These are phyloP conservation scores for Parazoanthus darwini DNA, from an alignment of 92 coral and sea anemone genomes.

Conservation along the genomic window DNA sequence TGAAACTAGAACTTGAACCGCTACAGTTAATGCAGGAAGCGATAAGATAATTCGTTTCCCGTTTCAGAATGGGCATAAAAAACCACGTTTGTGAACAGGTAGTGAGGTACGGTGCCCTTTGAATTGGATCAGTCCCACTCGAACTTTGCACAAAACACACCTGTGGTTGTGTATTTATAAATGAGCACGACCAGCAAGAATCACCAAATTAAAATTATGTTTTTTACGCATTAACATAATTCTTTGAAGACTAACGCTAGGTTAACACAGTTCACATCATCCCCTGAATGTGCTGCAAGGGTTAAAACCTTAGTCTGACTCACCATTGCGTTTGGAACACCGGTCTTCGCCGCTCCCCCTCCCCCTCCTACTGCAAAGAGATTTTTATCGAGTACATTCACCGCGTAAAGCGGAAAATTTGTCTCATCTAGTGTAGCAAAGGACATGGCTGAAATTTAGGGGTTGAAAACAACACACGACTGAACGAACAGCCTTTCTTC, in stretches of 20 bases:
- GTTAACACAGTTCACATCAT: background rate
- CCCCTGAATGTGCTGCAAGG: constrained; percentile 17
- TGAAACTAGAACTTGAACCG: background rate
- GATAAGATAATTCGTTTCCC: too few species aligned
- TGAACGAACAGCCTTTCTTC: background rate
- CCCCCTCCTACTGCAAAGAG: constrained; percentile 93
- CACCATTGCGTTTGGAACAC: constrained; percentile 99
- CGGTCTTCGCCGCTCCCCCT: constrained; percentile 97
- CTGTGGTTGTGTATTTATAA: background rate
- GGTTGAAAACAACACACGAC: background rate
- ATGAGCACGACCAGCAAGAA: background rate
- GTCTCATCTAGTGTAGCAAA: constrained; percentile 82
- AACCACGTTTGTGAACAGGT: too few species aligned
- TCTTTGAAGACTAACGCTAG: background rate
- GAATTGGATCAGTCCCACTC: too few species aligned
- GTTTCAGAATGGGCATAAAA: background rate
- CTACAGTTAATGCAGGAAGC: background rate
- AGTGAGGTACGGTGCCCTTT: too few species aligned
- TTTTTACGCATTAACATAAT: background rate
- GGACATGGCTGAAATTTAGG: constrained; percentile 50
- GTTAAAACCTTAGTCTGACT: constrained; percentile 24
- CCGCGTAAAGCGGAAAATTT: constrained; percentile 97
- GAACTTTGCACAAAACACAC: background rate
- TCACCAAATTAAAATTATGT: background rate
- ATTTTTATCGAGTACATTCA: constrained; percentile 82